Evolutionary conservation across 2,888 invertebrate species (phyloP).

Genomic region (Pristionchus maxplancki): DNA sequence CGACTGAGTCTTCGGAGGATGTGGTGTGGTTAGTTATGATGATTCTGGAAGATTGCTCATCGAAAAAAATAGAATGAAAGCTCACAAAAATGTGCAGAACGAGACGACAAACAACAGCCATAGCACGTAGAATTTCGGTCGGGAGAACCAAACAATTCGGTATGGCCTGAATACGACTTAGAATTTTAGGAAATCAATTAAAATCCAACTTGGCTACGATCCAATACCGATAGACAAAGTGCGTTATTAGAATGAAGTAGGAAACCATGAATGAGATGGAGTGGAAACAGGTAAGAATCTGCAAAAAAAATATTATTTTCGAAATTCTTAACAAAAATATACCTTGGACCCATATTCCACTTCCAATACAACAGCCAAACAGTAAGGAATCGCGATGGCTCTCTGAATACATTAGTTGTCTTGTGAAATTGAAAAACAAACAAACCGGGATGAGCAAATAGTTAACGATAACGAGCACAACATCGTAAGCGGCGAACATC

Average conservation of each 20-base stretch:
- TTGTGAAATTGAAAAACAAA: background rate
- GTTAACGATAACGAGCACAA: background rate
- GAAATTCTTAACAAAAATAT: background rate
- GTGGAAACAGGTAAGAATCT: background rate
- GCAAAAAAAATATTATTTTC: background rate
- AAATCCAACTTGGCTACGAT: background rate
- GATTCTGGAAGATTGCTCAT: background rate
- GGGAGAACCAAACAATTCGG: background rate
- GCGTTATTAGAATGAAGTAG: background rate
- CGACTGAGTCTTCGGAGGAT: background rate
- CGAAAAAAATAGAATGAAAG: background rate
- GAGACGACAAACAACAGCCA: background rate
- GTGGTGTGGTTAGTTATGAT: background rate
- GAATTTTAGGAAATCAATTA: background rate
- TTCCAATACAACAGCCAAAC: background rate
- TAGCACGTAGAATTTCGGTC: background rate
- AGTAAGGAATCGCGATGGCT: background rate
- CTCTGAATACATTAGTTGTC: background rate
- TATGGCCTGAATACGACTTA: background rate
- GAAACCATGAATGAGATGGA: background rate
- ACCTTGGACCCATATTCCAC: background rate
- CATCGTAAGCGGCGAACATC: background rate
- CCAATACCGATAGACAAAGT: background rate
- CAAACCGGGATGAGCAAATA: background rate
- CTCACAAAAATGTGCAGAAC: background rate